phyloP scores from a whole-genome alignment of 2,888 invertebrate species.

The Dexiosoma caninum region DNA sequence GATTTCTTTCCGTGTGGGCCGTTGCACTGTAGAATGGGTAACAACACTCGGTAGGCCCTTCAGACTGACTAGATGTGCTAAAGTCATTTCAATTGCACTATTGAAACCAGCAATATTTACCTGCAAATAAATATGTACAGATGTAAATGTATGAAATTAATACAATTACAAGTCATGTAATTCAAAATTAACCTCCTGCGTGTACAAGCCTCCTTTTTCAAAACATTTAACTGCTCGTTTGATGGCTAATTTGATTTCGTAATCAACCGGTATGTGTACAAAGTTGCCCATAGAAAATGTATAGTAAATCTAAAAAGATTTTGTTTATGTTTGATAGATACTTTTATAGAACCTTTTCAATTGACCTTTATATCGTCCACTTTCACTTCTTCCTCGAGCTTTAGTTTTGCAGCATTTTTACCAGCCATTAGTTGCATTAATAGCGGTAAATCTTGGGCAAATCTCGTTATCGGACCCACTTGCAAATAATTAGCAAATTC shows the following conservation, averaged over 20 bases:
- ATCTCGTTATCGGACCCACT: slow-evolving; percentile 87
- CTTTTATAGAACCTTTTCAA: background rate
- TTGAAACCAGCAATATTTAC: slow-evolving; percentile 66
- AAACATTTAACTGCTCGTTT: slow-evolving; percentile 71
- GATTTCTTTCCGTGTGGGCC: slow-evolving; percentile 62
- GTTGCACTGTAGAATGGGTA: slow-evolving; percentile 66
- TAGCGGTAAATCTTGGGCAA: slow-evolving; percentile 86
- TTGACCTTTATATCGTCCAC: slow-evolving; percentile 79
- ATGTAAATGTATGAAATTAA: too few species aligned
- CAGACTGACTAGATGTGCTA: slow-evolving; percentile 57
- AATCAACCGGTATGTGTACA: slow-evolving; percentile 67
- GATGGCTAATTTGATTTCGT: slow-evolving; percentile 71
- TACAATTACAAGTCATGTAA: too few species aligned
- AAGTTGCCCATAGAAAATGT: slow-evolving; percentile 68
- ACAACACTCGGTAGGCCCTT: slow-evolving; percentile 71
- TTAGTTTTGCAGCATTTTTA: slow-evolving; percentile 77
- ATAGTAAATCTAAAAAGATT: slow-evolving; percentile 69
- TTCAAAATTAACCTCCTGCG: slow-evolving; percentile 65
- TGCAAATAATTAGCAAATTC: slow-evolving; percentile 79
- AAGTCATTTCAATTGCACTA: slow-evolving; percentile 55
- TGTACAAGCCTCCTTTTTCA: slow-evolving; percentile 67
- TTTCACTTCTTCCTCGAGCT: slow-evolving; percentile 78
- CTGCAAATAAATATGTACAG: slow-evolving; percentile 33
- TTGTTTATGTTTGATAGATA: background rate
- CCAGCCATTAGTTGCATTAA: slow-evolving; percentile 83